Percentiles rank a stretch among this genome's conserved stretches.
phyloP scores from a whole-genome alignment of 2,113 vertebrate genomes.

The Electrona antarctica region DNA sequence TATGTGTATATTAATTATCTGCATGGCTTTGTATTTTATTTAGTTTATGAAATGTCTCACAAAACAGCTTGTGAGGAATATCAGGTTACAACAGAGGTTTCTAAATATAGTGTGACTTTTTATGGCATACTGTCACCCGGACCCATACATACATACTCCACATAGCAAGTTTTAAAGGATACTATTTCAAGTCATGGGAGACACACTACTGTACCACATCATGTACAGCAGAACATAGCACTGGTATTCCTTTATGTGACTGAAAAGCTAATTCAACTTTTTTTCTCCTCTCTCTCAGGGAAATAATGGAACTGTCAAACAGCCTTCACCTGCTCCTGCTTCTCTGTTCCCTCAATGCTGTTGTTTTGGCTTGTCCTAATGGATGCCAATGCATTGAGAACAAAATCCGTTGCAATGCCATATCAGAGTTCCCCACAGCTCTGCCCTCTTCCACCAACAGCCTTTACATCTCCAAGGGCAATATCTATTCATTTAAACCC shows the following conservation, averaged over 20 bases:
- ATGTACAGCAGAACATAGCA: too few species aligned
- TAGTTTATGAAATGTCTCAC: too few species aligned
- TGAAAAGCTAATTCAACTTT: background rate
- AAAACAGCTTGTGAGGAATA: too few species aligned
- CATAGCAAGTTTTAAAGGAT: background rate
- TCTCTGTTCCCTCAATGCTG: constrained; percentile 47
- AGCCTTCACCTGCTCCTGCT: constrained; percentile 50
- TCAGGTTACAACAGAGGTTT: too few species aligned
- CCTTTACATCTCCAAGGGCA: constrained; percentile 51
- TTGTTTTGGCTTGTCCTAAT: constrained; percentile 61
- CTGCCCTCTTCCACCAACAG: constrained; percentile 43
- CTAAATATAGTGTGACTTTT: too few species aligned
- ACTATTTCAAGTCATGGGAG: background rate
- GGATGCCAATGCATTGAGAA: constrained; percentile 55
- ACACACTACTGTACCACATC: background rate
- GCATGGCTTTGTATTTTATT: too few species aligned
- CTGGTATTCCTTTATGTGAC: background rate
- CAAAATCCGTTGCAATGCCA: constrained; percentile 37
- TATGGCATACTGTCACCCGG: too few species aligned
- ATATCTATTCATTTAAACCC: constrained; percentile 60
- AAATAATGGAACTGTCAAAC: constrained; percentile 62
- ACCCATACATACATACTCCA: too few species aligned
- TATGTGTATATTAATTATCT: too few species aligned
- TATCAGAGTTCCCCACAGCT: constrained; percentile 65
- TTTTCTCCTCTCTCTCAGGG: constrained; percentile 47